phyloP scores from a whole-genome alignment of 2,888 invertebrate genomes.

The Agrotis segetum region DNA sequence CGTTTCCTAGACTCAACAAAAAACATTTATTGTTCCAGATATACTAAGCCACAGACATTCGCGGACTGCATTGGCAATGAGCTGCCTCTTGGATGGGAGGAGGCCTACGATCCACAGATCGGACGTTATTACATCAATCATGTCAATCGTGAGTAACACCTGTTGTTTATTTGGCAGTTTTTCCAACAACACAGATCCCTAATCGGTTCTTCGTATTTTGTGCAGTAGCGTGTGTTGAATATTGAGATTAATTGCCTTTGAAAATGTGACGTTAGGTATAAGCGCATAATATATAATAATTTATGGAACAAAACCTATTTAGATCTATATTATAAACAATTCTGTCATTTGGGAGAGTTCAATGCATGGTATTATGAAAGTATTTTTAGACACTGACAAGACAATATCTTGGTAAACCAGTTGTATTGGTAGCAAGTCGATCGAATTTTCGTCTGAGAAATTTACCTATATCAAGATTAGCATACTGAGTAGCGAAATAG shows the following conservation, averaged over 20 bases:
- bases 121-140: slow-evolving; percentile 99
- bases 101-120: slow-evolving; percentile 97
- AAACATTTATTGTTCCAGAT: slow-evolving; percentile 93
- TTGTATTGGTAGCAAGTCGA: slow-evolving; percentile 17
- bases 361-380: slow-evolving; percentile 50
- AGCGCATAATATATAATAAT: slow-evolving; percentile 6
- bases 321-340: background rate
- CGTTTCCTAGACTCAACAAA: slow-evolving; percentile 61
- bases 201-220: slow-evolving; percentile 46
- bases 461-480: slow-evolving; percentile 48
- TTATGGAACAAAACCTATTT: background rate
- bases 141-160: slow-evolving; percentile 95
- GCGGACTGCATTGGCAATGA: slow-evolving; percentile 99
- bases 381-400: slow-evolving; percentile 33
- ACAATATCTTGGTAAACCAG: slow-evolving; percentile 34
- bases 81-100: slow-evolving; percentile 99
- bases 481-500: slow-evolving; percentile 65
- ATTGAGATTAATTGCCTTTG: slow-evolving; percentile 43
- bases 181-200: slow-evolving; percentile 22
- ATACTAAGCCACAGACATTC: slow-evolving; percentile 98
- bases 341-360: slow-evolving; percentile 47
- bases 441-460: slow-evolving; percentile 47
- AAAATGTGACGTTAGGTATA: slow-evolving; percentile 17
- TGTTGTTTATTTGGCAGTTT: slow-evolving; percentile 57
- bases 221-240: slow-evolving; percentile 32